Percentiles rank a stretch among this genome's conserved stretches.
Conservation (phyloP, 2,113 vertebrate species). For the Pterocles gutturalis region DNA sequence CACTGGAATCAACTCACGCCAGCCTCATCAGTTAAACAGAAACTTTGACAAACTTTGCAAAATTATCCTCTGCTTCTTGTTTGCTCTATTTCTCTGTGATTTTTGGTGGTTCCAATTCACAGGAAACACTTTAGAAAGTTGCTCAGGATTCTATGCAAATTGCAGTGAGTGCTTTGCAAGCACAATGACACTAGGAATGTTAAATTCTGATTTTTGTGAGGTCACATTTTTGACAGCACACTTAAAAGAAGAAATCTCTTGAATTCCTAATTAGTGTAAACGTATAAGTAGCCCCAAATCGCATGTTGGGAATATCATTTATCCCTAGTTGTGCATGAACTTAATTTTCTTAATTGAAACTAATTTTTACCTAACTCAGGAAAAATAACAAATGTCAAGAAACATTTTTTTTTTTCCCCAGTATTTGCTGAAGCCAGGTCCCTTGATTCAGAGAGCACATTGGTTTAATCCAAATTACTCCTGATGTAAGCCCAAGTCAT, state of each 20-base stretch:
- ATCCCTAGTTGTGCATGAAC: background rate
- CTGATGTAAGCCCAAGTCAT: background rate
- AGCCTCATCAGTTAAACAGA: background rate
- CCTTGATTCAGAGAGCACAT: background rate
- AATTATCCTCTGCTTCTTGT: background rate
- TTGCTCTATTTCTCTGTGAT: background rate
- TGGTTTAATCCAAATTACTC: background rate
- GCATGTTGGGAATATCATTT: background rate
- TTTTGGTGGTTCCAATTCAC: background rate
- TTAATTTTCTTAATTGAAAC: background rate
- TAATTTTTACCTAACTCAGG: background rate
- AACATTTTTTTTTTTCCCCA: background rate
- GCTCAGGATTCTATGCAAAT: background rate
- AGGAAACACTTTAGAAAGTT: background rate
- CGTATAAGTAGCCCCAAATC: background rate
- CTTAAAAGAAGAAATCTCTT: background rate
- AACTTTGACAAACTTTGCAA: background rate
- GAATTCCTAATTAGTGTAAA: background rate
- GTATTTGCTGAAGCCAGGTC: background rate
- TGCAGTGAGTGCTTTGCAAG: background rate
- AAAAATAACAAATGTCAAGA: background rate
- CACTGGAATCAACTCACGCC: background rate
- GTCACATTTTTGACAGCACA: background rate
- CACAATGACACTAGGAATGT: background rate
- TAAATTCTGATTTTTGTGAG: background rate